phyloP scores from a whole-genome alignment of 2,113 vertebrate genomes.

The Tyto alba region DNA sequence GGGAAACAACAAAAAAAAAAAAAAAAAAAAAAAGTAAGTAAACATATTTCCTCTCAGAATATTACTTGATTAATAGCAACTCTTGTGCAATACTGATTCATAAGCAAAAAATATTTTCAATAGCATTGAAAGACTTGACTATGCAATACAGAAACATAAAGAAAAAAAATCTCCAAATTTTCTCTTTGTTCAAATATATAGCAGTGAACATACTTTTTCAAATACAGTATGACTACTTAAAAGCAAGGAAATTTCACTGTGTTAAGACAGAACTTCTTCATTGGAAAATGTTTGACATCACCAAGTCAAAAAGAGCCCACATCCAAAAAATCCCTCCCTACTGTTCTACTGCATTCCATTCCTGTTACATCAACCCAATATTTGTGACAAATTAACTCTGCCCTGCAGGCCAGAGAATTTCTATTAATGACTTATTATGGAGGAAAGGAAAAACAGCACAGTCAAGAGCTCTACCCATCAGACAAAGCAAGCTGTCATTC shows the following conservation, averaged over 20 bases:
- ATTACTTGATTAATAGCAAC: not conserved
- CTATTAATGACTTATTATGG: slow-evolving; percentile 73
- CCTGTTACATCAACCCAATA: slow-evolving; percentile 72
- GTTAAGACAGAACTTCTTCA: slow-evolving; percentile 59
- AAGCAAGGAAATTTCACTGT: slow-evolving; percentile 49
- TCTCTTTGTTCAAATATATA: not conserved
- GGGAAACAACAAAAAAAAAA: not conserved
- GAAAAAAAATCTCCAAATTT: not conserved
- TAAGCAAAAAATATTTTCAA: not conserved
- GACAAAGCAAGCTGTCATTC: slow-evolving; percentile 71
- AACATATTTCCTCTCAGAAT: not conserved
- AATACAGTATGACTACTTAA: slow-evolving; percentile 29
- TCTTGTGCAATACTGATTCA: not conserved
- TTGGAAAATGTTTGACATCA: slow-evolving; percentile 46
- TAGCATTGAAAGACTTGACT: not conserved
- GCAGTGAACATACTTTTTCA: slow-evolving; percentile 30
- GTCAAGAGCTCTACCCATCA: slow-evolving; percentile 69
- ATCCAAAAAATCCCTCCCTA: not conserved
- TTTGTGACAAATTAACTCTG: slow-evolving; percentile 73
- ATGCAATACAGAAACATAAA: not conserved
- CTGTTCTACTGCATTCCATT: slow-evolving; percentile 70
- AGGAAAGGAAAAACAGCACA: slow-evolving; percentile 67
- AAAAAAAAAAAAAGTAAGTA: too few species aligned
- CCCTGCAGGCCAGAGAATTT: slow-evolving; percentile 74
- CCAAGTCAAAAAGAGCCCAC: not conserved